Base-by-base conservation (phyloP, 2,113 vertebrate species). In the Hippopotamus amphibius region DNA sequence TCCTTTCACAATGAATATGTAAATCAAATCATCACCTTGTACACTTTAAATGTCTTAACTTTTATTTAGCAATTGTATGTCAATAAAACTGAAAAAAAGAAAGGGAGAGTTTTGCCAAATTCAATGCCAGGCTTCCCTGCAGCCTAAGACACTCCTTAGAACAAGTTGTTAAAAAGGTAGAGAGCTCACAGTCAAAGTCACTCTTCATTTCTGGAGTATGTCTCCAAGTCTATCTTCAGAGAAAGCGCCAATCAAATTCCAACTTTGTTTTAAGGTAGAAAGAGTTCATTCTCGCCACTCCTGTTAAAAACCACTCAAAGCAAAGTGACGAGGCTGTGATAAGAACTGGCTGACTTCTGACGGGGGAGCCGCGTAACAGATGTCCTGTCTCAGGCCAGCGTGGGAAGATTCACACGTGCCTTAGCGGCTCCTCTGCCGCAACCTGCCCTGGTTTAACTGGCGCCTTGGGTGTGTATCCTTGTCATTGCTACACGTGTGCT, bases 351-450 rank as follows among this genome's bases (percentile, higher is more conserved):
- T 59, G 72, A 12, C 33, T 65, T 57, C 8, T 11, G 22, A 5
- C 0, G 5, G 33, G 41, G 12, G 28, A 12, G 0, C 1, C 11
- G 28, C 10, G 0, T 17, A 28, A 11, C 2, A 2, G 7, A 4
- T 1, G n/a, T 3, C 48, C 22, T n/a, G 2, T 8, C 21, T 1
- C 41, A 22, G 24, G 19, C 46, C 10, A 2, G 3, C 0, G 24
- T 4, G 72, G 17, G 43, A 13, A 55, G 65, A 21, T 21, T 2
- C 2, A 24, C 1, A 0, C 0, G 9, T 0, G 3, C 14, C 24
- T 21, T 19, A 5, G 2, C 1, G 30, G 6, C 15, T 22, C 15
- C n/a, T 33, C 7, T 24, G 4, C 26, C 41, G 0, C 3, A 6
- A 2, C 11, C 0, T 9, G 13, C 3, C 0, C n/a, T 21, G 17